phyloP scores from a whole-genome alignment of 2,113 vertebrate species.

The Corythaeola cristata region DNA sequence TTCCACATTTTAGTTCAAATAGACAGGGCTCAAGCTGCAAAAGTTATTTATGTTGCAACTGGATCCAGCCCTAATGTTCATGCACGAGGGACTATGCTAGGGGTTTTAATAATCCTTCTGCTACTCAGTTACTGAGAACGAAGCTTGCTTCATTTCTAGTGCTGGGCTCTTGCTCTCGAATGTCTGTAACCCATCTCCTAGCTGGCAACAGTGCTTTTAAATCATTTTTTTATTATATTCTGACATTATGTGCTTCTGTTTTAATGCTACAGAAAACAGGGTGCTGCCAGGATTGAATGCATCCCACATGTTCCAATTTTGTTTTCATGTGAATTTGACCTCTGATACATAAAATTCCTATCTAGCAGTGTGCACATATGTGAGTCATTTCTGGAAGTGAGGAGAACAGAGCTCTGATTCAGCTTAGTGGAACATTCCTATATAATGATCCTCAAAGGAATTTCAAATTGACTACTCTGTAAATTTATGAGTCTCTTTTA shows the following conservation, averaged over 20 bases:
- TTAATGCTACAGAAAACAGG: conserved; percentile 8
- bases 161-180: background rate
- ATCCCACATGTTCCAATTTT: conserved; percentile 60
- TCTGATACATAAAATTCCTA: conserved; percentile 64
- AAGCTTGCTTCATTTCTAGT: background rate
- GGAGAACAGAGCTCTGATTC: conserved; percentile 77
- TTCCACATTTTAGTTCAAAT: background rate
- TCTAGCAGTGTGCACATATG: conserved; percentile 64
- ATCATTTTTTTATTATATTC: conserved; percentile 10
- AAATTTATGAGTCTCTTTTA: conserved; percentile 63
- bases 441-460: conserved; percentile 71
- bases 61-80: background rate
- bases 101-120: conserved; percentile 4
- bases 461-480: conserved; percentile 67
- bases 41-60: conserved; percentile 12
- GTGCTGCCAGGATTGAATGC: conserved; percentile 18
- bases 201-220: background rate
- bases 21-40: background rate
- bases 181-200: background rate
- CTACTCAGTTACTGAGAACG: background rate
- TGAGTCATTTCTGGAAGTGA: conserved; percentile 60
- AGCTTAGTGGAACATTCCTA: conserved; percentile 70
- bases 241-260: conserved; percentile 42
- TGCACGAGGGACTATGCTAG: background rate
- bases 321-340: conserved; percentile 64